Conservation (phyloP, 1,140 invertebrate genomes). For the Littorina saxatilis region DNA sequence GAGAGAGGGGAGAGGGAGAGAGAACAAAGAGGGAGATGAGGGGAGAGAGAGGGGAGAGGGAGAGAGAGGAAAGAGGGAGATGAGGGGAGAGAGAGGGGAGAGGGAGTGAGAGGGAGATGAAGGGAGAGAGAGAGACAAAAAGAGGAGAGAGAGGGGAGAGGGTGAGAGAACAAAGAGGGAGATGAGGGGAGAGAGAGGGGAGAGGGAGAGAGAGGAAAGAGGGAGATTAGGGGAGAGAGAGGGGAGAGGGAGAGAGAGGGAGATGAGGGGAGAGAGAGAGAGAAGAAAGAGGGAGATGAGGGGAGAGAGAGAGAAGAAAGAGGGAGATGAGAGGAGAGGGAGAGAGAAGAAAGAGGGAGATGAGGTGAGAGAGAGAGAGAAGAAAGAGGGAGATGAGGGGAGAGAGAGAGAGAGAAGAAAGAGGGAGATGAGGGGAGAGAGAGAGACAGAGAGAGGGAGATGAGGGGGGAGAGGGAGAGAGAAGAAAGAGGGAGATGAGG, state of each 20-base stretch:
- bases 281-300: not conserved
- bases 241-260: not conserved
- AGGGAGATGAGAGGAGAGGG: too few relatives aligned
- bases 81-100: too few relatives aligned
- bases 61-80: not conserved
- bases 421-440: not conserved
- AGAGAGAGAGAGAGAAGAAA: constrained; percentile 1
- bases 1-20: not conserved
- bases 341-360: not conserved
- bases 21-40: not conserved
- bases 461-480: not conserved
- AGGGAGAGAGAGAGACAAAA: too few relatives aligned
- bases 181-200: too few relatives aligned
- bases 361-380: not conserved
- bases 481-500: constrained; percentile 2
- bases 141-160: too few relatives aligned
- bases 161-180: too few relatives aligned
- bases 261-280: not conserved
- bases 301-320: not conserved
- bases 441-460: constrained; percentile 13
- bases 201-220: too few relatives aligned
- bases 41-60: not conserved
- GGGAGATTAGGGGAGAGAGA: too few relatives aligned
- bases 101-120: too few relatives aligned
- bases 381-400: not conserved